Evolutionary conservation across 2,888 invertebrate species (phyloP).

Genomic region (Hirtodrosophila histrioides): DNA sequence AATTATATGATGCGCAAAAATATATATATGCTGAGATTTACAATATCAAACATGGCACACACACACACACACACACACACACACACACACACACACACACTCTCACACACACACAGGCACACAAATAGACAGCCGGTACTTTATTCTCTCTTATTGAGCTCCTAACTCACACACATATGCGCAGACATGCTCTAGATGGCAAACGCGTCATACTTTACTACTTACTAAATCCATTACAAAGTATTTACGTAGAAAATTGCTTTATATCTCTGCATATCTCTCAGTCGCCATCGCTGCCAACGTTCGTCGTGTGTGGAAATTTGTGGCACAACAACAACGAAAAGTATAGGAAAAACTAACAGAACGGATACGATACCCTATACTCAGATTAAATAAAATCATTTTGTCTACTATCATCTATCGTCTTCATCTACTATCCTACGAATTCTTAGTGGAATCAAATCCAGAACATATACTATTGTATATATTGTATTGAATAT

Average conservation of each 20-base stretch:
- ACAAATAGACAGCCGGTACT: slow-evolving; percentile 47
- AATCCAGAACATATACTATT: too few relatives aligned
- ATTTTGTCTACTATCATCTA: too few relatives aligned
- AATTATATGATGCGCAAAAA: slow-evolving; percentile 82
- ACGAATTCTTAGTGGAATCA: too few relatives aligned
- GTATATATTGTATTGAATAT: too few relatives aligned
- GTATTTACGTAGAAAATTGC: slow-evolving; percentile 80
- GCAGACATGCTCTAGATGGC: slow-evolving; percentile 78
- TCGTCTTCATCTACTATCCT: too few relatives aligned
- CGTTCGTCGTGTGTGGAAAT: slow-evolving; percentile 39
- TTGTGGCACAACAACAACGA: slow-evolving; percentile 33
- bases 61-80: slow-evolving; percentile 21
- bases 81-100: too few relatives aligned
- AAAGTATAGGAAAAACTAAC: slow-evolving; percentile 11
- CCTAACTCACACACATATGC: slow-evolving; percentile 37
- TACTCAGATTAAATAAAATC: background rate
- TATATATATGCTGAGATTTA: slow-evolving; percentile 69
- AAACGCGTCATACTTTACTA: slow-evolving; percentile 79
- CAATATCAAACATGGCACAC: slow-evolving; percentile 65
- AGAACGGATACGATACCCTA: slow-evolving; percentile 12
- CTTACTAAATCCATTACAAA: slow-evolving; percentile 81
- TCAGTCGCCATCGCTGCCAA: slow-evolving; percentile 56
- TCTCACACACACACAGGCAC: slow-evolving; percentile 19
- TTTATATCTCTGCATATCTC: slow-evolving; percentile 78
- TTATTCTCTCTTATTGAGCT: slow-evolving; percentile 51